Evolutionary conservation across 2,888 invertebrate species (phyloP).

Genomic region (Leptinotarsa tumamoca): DNA sequence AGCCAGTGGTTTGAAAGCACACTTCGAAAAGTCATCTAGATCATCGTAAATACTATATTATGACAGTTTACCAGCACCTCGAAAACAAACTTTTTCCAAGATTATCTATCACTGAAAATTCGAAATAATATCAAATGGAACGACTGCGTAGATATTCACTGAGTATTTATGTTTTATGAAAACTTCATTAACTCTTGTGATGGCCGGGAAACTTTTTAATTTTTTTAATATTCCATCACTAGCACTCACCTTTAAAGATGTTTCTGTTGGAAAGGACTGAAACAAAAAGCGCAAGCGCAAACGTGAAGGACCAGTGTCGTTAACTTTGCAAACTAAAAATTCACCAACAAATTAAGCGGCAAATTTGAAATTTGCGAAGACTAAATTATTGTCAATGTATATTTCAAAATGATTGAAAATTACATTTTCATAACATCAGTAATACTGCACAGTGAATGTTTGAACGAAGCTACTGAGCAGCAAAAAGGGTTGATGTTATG

Average conservation of each 20-base stretch:
- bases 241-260: constrained; percentile 52
- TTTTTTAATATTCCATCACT: constrained; percentile 34
- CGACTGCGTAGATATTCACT: constrained; percentile 24
- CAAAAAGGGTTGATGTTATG: no score
- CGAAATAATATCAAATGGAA: constrained; percentile 31
- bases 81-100: constrained; percentile 18
- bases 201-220: constrained; percentile 43
- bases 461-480: no score
- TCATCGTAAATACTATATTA: background rate
- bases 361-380: no score
- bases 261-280: constrained; percentile 44
- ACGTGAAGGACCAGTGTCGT: constrained; percentile 1
- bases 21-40: background rate
- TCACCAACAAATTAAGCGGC: no score
- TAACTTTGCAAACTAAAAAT: no score
- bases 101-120: constrained; percentile 30
- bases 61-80: constrained; percentile 21
- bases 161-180: constrained; percentile 21
- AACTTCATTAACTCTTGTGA: constrained; percentile 32
- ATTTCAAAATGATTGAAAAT: no score
- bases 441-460: no score
- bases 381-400: no score
- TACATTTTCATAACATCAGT: no score
- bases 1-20: background rate
- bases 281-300: constrained; percentile 27